These are phyloP conservation scores for Crocallis elinguaria DNA, from an alignment of 2,888 invertebrate species.

Conservation along the genomic window DNA sequence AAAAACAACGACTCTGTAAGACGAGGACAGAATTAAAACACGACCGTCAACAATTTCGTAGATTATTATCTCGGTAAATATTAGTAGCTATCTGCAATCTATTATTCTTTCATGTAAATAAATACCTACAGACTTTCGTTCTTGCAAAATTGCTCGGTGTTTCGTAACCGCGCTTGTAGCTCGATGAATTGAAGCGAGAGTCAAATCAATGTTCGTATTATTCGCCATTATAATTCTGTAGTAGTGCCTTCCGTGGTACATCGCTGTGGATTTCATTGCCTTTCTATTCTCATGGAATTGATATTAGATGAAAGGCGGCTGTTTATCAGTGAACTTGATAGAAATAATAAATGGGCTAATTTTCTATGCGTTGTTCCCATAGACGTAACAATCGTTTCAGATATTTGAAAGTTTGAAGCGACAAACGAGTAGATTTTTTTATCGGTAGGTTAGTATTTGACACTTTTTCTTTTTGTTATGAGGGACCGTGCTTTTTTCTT, in stretches of 20 bases:
- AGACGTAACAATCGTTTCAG: neutral
- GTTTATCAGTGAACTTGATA: conserved; percentile 16
- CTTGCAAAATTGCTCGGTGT: conserved; percentile 34
- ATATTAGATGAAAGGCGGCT: conserved; percentile 51
- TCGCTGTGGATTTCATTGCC: conserved; percentile 55
- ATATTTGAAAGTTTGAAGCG: too few species aligned
- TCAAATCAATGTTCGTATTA: conserved; percentile 24
- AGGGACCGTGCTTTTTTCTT: too few species aligned
- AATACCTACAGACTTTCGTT: conserved; percentile 32
- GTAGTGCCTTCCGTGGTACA: conserved; percentile 31
- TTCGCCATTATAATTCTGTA: conserved; percentile 36
- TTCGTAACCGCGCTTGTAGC: conserved; percentile 35
- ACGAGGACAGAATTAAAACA: conserved; percentile 2
- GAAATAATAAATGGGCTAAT: conserved; percentile 12
- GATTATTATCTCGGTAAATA: conserved; percentile 25
- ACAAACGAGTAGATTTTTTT: too few species aligned
- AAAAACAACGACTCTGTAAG: conserved; percentile 2
- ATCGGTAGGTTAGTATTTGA: too few species aligned
- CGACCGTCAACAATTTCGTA: neutral
- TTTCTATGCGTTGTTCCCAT: conserved; percentile 4
- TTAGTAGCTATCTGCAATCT: conserved; percentile 15
- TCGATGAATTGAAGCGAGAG: conserved; percentile 36
- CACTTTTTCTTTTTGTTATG: too few species aligned
- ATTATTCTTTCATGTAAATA: conserved; percentile 33
- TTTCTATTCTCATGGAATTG: conserved; percentile 60